Evolutionary conservation across 2,797 vertebrate genomes (phyloP), one percentile per base, ranked within the genome.

Genomic region (Adrianichthys oophorus): DNA sequence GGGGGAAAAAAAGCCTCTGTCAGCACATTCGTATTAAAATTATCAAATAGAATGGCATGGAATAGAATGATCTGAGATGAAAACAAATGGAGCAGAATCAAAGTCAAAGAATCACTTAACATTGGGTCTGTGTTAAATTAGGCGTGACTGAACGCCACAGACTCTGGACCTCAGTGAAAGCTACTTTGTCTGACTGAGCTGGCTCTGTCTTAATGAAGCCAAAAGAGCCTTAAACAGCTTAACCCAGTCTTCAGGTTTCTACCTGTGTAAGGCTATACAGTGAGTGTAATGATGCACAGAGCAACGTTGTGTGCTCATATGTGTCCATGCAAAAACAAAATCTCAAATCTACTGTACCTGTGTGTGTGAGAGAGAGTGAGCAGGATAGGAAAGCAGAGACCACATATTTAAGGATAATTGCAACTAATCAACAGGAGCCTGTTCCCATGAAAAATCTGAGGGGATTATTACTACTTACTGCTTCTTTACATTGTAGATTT

Each of bases 141-240:
- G 78, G 79, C 85, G 78, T 87, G 85, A 90, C 87, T 69, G 76
- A 84, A 78, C 56, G 76, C 57, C 29, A 42, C 79, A 78, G 83
- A 82, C 80, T 76, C 70, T 56, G 67, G 83, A 82, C 81, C 78
- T 70, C 67, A 71, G 79, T 91, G 88, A 91, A 89, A 89, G 89
- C 86, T 59, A 89, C 89, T 89, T 90, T 92, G 91, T 91, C 82
- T 82, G 85, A 80, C 79, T 65, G 71, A 80, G 79, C 75, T 84
- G 82, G 75, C 79, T 86, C 86, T 54, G 81, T 90, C 89, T 91
- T 92, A 91, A 93, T 93, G 91, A 92, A 89, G 87, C 88, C 86
- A 90, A 92, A 91, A 85, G 80, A 87, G 88, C 89, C 89, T 90
- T 91, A 91, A 92, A 92, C 89, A 90, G 91, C 88, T 91, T 89